Base-by-base conservation (phyloP, 2,113 vertebrate genomes). In the Lamprotornis superbus region DNA sequence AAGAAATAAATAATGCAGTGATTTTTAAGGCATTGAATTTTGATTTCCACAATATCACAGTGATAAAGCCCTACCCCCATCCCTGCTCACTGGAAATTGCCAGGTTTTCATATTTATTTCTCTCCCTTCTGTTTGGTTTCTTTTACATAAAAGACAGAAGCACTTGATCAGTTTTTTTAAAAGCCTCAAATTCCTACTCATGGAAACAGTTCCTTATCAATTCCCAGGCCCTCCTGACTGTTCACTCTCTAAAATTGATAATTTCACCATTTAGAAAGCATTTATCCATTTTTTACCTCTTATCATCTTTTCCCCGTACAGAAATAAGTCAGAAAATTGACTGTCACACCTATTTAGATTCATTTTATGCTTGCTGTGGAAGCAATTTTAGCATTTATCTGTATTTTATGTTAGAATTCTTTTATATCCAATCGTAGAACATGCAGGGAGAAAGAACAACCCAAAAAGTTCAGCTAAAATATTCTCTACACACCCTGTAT, bases 301-400 rank as follows among this genome's bases (percentile, higher is more conserved):
- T 78, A 59, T 70, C 69, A 33, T 11, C 49, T 60, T 19, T 42
- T 56, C 37, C 28, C 35, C 53, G 33, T 12, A 42, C 12, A 74
- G 70, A 92, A 96, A 83, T 23, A 46, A 65, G 30, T 46, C 77
- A 90, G 69, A 23, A 93, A 92, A 87, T 71, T 56, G 74, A 42
- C 74, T 75, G 42, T 25, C 56, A 57, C 49, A 53, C 5, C 13
- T 50, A 59, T 71, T 95, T 42, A 75, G 9, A 71, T 87, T 50
- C 12, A 33, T 71, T 85, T 82, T 55, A 16, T 55, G 17, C 31
- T 78, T 35, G 9, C 39, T 39, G 7, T 21, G 19, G 57, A 92
- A 90, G 57, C 3, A 68, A 60, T 59, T 85, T 63, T 6, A 83
- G 15, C 37, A 35, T 79, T 88, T 90, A 27, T 76, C 53, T 85